Evolutionary conservation across 2,113 vertebrate genomes (phyloP).

Genomic region (Callospermophilus lateralis): DNA sequence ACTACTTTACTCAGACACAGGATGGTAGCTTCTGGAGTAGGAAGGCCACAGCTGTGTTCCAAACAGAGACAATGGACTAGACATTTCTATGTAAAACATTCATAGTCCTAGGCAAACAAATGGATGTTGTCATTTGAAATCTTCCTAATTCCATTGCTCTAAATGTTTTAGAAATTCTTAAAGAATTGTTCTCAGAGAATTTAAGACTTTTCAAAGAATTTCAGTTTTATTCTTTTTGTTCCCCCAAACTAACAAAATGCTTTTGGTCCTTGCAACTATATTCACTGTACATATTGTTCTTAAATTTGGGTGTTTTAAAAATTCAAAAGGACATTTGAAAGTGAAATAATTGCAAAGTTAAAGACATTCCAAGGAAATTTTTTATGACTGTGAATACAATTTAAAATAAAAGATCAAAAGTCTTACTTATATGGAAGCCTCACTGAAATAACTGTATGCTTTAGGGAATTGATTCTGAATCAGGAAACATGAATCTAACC

Average conservation of each 20-base stretch:
- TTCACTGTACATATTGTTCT: background rate
- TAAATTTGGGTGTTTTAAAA: constrained; percentile 18
- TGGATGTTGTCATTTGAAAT: background rate
- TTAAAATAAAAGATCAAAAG: background rate
- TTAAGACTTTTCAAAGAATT: background rate
- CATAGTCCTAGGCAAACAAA: background rate
- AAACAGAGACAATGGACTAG: background rate
- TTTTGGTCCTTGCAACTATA: background rate
- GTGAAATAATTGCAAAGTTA: constrained; percentile 20
- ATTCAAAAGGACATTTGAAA: background rate
- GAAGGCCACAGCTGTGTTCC: background rate
- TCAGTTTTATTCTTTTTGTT: background rate
- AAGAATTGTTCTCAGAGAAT: background rate
- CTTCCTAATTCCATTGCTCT: background rate
- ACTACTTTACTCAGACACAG: background rate
- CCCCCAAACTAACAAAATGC: background rate
- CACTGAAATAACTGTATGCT: background rate
- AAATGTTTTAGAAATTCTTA: constrained; percentile 6
- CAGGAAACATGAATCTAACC: background rate
- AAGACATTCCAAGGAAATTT: background rate
- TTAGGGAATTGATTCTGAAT: background rate
- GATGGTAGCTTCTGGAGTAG: background rate
- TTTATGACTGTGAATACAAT: background rate
- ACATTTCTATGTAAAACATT: background rate
- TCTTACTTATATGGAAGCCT: background rate